A percentile compares a stretch with the other conserved stretches of the same genome.
Evolutionary conservation across 2,113 vertebrate species (phyloP).

Genomic region (Alouatta palliata): DNA sequence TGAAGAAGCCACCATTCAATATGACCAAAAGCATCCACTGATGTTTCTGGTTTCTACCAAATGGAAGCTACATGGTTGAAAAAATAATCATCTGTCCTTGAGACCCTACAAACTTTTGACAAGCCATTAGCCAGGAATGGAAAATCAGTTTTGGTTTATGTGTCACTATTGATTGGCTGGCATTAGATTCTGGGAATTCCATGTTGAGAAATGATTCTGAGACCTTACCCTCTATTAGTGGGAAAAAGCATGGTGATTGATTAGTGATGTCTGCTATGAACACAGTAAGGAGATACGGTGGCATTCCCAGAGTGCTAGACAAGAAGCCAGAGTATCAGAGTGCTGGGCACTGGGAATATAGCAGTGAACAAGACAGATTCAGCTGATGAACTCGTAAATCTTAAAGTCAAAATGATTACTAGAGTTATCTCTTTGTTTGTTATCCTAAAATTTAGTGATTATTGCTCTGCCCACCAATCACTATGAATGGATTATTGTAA

Average conservation of each 20-base stretch:
- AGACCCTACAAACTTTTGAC: constrained; percentile 8
- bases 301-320: not conserved
- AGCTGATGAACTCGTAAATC: not conserved
- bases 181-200: constrained; percentile 20
- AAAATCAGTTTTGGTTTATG: not conserved
- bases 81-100: not conserved
- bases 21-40: not conserved
- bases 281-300: not conserved
- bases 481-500: not conserved
- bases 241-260: not conserved
- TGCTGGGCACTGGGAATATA: not conserved
- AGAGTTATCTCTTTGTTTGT: not conserved
- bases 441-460: not conserved
- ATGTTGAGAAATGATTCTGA: not conserved
- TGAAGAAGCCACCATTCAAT: not conserved
- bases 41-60: not conserved
- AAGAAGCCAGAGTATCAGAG: not conserved
- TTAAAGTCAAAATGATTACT: not conserved
- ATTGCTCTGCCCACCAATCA: not conserved
- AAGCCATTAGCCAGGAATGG: not conserved
- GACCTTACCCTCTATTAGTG: not conserved
- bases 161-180: not conserved
- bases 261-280: not conserved
- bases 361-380: not conserved
- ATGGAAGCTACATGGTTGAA: not conserved